Evolutionary conservation across 2,113 vertebrate genomes (phyloP), one percentile per base, ranked within the genome.

Genomic region (Thamnophis sirtalis): DNA sequence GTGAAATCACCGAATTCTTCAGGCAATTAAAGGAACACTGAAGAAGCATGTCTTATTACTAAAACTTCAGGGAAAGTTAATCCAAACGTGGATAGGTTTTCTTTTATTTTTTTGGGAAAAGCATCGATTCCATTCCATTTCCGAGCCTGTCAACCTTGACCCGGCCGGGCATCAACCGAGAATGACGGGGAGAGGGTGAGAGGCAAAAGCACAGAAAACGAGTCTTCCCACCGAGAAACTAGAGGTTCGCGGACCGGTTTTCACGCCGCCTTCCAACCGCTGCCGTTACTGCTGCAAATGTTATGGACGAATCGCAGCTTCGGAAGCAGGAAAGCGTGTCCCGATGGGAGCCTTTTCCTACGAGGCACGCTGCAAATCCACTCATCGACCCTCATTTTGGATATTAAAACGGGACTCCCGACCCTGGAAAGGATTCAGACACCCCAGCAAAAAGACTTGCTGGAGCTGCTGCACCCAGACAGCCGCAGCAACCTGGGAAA

Each of bases 401-500:
- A 68, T 33, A 50, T 87, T 24, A 87, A 33, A 85, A 48, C 7
- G 11, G 19, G 9, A 11, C 68, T 50, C 4, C 6, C 17, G 4
- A 54, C 17, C 48, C 15, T 49, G 43, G 33, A 73, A 85, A 56
- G 90, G 89, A 63, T 63, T 9, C 55, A 13, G 33, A 38, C 33
- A 43, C 87, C 91, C 43, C 0, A 3, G 21, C 73, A 73, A 86
- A 43, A 60, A 15, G 60, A 21, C 28, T 95, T 95, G 95, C 94
- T 94, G 86, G 89, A 43, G 9, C 33, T 19, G 33, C 3, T 13
- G 15, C 93, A 43, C 3, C 93, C 91, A 15, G 87, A 91, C 49
- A 19, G 49, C 56, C 2, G 15, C 10, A 1, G 85, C 53, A 80
- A 90, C 87, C 0, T 84, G 5, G 9, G 9, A 86, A n/a, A 4